phyloP scores from a whole-genome alignment of 2,888 invertebrate species.

The Xestia xanthographa region DNA sequence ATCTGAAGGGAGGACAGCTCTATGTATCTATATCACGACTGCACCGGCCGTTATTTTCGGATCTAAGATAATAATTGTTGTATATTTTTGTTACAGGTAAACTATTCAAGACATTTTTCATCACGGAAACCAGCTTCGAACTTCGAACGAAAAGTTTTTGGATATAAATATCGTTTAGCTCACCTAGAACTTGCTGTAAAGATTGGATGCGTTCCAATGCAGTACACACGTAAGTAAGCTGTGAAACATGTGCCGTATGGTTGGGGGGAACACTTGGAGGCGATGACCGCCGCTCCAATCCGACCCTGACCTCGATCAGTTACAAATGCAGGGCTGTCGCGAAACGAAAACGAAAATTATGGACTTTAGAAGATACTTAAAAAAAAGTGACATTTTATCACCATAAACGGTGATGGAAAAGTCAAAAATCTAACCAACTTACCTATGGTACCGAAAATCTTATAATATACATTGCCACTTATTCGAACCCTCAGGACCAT shows the following conservation, averaged over 20 bases:
- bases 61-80: background rate
- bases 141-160: background rate
- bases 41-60: background rate
- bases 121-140: background rate
- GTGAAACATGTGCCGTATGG: conserved; percentile 19
- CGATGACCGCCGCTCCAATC: conserved; percentile 46
- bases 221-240: conserved; percentile 33
- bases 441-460: background rate
- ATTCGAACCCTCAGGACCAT: background rate
- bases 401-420: background rate
- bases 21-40: background rate
- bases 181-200: background rate
- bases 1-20: background rate
- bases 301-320: conserved; percentile 57
- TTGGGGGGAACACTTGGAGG: conserved; percentile 11
- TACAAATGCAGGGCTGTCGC: conserved; percentile 39
- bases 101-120: background rate
- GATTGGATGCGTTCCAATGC: conserved; percentile 16
- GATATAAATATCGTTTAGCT: background rate
- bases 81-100: conserved; percentile 52
- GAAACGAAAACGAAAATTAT: background rate
- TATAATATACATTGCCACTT: background rate
- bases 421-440: background rate
- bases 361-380: too few relatives aligned
- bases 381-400: background rate